Conservation (phyloP, 2,113 vertebrate species). For the Epinephelus moara region DNA sequence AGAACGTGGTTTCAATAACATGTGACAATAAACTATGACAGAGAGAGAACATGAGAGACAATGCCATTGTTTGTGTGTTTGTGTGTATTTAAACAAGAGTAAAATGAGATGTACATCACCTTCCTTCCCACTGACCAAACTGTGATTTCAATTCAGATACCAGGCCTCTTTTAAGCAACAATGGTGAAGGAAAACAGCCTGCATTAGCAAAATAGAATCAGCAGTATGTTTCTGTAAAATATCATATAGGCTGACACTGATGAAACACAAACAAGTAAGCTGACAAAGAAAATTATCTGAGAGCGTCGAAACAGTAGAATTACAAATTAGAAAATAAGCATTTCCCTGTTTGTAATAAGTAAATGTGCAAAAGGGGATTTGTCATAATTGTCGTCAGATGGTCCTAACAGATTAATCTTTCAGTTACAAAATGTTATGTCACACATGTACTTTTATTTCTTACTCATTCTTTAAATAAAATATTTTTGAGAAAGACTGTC, state of each 20-base stretch:
- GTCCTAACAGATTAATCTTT: no score
- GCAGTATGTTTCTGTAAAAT: not conserved
- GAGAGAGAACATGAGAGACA: conserved; percentile 69
- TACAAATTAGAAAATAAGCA: not conserved
- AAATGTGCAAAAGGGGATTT: not conserved
- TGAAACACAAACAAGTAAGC: not conserved
- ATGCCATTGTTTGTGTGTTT: not conserved
- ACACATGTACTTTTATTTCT: not conserved
- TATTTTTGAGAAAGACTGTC: not conserved
- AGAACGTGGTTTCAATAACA: conserved; percentile 85
- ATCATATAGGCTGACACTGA: not conserved
- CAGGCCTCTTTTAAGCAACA: not conserved
- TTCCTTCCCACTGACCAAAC: not conserved
- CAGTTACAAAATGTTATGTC: not conserved
- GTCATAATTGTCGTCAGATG: not conserved
- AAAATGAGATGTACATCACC: not conserved
- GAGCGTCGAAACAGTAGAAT: no score
- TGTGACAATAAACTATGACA: conserved; percentile 85
- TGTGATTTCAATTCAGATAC: not conserved
- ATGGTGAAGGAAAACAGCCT: not conserved
- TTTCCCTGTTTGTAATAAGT: not conserved
- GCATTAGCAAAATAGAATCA: not conserved
- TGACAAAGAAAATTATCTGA: no score
- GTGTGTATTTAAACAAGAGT: not conserved
- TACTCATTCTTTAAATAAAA: no score